phyloP scores from a whole-genome alignment of 1,140 invertebrate species.

The Eciton burchellii region DNA sequence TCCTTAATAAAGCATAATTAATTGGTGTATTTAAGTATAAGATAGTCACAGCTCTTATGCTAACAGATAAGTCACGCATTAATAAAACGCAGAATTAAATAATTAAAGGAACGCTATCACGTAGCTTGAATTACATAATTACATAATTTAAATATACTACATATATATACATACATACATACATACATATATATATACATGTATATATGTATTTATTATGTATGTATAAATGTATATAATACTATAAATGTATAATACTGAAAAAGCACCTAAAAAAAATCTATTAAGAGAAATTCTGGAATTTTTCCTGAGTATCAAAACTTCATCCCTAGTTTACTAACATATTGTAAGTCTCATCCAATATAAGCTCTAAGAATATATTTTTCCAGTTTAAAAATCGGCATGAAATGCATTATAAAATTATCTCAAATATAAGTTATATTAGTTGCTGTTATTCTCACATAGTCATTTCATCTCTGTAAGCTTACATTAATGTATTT shows the following conservation, averaged over 20 bases:
- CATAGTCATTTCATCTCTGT: constrained; percentile 40
- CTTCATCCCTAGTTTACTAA: constrained; percentile 21
- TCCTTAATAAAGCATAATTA: constrained; percentile 17
- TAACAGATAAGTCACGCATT: not conserved
- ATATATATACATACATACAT: not conserved
- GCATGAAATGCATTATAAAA: constrained; percentile 2
- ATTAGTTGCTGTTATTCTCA: constrained; percentile 21
- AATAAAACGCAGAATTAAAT: constrained; percentile 22
- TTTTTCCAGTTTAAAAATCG: not conserved
- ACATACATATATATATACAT: not conserved
- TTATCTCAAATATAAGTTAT: not conserved
- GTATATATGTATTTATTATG: not conserved
- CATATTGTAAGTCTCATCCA: constrained; percentile 1
- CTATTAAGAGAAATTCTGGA: not conserved
- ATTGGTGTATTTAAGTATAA: not conserved
- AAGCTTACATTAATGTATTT: constrained; percentile 1
- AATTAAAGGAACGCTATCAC: not conserved
- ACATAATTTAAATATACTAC: not conserved
- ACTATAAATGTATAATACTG: constrained; percentile 8
- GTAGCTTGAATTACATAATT: not conserved
- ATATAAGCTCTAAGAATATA: constrained; percentile 8
- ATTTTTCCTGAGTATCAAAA: not conserved
- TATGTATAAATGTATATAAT: constrained; percentile 7
- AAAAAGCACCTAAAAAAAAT: constrained; percentile 20
- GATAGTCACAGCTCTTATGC: not conserved